Evolutionary conservation across 2,888 invertebrate species (phyloP).

Genomic region (Ophion obscuratus): DNA sequence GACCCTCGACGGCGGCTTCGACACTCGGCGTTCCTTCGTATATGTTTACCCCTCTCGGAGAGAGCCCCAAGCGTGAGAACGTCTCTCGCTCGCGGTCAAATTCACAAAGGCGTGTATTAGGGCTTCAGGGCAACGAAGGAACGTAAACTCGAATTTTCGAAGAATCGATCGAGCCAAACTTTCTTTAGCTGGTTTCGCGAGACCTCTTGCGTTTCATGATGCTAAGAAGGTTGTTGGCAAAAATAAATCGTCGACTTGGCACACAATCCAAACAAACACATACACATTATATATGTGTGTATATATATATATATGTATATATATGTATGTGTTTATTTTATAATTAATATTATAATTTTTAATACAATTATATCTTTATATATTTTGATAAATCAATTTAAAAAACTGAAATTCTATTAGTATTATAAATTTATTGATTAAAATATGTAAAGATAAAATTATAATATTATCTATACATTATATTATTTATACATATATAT

Average conservation of each 20-base stretch:
- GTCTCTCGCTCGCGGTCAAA: constrained; percentile 78
- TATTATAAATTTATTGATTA: no score
- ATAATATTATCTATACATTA: no score
- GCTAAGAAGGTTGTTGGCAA: background rate
- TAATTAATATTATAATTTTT: no score
- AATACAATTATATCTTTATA: no score
- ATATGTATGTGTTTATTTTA: no score
- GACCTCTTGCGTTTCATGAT: background rate
- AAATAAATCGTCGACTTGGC: background rate
- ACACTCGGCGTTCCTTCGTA: constrained; percentile 49
- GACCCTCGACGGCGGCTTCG: constrained; percentile 73
- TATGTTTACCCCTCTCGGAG: constrained; percentile 52
- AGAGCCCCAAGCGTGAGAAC: constrained; percentile 77
- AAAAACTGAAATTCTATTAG: no score
- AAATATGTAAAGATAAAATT: no score
- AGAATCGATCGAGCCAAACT: constrained; percentile 32
- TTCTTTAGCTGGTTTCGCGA: background rate
- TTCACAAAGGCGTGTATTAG: constrained; percentile 77
- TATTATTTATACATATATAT: no score
- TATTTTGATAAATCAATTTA: no score
- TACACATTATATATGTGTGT: no score
- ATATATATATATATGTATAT: no score
- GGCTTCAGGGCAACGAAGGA: constrained; percentile 73
- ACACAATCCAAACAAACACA: no score
- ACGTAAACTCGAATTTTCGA: constrained; percentile 45